phyloP scores from a whole-genome alignment of 2,797 vertebrate genomes.

The Epinephelus coioides region DNA sequence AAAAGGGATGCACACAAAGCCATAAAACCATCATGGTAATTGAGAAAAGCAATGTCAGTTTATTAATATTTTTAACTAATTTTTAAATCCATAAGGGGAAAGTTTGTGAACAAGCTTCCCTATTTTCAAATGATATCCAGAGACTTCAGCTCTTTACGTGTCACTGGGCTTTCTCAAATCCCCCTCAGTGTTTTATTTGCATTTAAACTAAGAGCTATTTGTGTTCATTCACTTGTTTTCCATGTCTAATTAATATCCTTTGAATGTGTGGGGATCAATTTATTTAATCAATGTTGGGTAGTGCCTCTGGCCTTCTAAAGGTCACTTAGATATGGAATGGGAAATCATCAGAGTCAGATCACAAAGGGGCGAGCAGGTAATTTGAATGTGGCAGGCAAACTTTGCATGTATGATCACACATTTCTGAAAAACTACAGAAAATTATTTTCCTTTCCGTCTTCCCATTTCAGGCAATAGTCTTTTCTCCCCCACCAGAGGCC shows the following conservation, averaged over 20 bases:
- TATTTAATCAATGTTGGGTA: conserved; percentile 87
- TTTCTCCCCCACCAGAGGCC: conserved; percentile 69
- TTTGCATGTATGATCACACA: conserved; percentile 79
- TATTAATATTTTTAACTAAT: conserved; percentile 5
- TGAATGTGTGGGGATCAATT: conserved; percentile 87
- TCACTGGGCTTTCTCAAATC: conserved; percentile 53
- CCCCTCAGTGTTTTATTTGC: conserved; percentile 73
- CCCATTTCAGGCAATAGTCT: conserved; percentile 59
- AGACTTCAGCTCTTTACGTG: conserved; percentile 29
- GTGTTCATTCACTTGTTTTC: conserved; percentile 87
- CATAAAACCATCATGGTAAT: conserved; percentile 8
- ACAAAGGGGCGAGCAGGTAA: conserved; percentile 74
- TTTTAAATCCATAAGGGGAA: neutral
- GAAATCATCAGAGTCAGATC: conserved; percentile 82
- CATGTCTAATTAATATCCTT: conserved; percentile 88
- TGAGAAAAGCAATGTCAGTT: neutral
- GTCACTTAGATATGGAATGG: conserved; percentile 86
- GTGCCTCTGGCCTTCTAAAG: conserved; percentile 86
- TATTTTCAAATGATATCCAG: conserved; percentile 29
- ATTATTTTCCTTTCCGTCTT: conserved; percentile 58
- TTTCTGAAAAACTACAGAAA: conserved; percentile 68
- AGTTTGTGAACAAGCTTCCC: conserved; percentile 14
- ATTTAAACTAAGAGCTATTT: conserved; percentile 85
- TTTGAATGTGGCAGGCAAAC: conserved; percentile 79
- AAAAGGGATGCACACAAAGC: neutral